Evolutionary conservation across 2,888 invertebrate genomes (phyloP), one percentile per base, ranked within the genome.

Genomic region (Chironomus tentans): DNA sequence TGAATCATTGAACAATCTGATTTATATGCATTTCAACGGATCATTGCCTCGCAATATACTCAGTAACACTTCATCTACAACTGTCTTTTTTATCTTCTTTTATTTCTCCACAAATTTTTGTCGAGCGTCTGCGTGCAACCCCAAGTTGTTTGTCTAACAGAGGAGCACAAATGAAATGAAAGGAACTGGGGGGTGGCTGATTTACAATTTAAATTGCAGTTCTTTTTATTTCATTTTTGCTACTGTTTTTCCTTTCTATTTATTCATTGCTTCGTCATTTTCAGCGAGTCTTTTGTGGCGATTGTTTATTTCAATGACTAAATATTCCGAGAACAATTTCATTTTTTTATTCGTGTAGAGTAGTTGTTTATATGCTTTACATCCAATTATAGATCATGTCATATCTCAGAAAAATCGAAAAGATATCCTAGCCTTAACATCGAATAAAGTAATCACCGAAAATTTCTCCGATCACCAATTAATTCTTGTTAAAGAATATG

Each of bases 201-300:
- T 65, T 65, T 65, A 24, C 65, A 65, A 65, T 65, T 65, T 65
- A 65, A 65, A 65, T 65, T 65, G 24, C 12, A 65, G 18, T 24
- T 13, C 18, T 21, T 24, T 65, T 24, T 65, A 4, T 65, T 56
- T 56, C 3, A 24, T 24, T 65, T 21, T 5, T 62, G 5, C 21
- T 65, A n/a, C 65, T 15, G 18, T 56, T 56, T 22, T 24, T 65
- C 65, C 10, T 65, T 22, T 62, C 62, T 15, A 12, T 18, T 50
- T 15, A 50, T 50, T 50, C 50, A 50, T 15, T 18, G 15, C 18
- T 18, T 56, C 6, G n/a, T 56, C 15, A 56, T 56, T 38, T 18
- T 18, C 56, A 56, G 18, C 18, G 7, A 18, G n/a, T 56, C 18
- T 56, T 56, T 56, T 56, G 18, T 56, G n/a, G 56, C 7, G 13